Base-by-base conservation (phyloP, 1,140 invertebrate genomes). In the Hesperophylax magnus region DNA sequence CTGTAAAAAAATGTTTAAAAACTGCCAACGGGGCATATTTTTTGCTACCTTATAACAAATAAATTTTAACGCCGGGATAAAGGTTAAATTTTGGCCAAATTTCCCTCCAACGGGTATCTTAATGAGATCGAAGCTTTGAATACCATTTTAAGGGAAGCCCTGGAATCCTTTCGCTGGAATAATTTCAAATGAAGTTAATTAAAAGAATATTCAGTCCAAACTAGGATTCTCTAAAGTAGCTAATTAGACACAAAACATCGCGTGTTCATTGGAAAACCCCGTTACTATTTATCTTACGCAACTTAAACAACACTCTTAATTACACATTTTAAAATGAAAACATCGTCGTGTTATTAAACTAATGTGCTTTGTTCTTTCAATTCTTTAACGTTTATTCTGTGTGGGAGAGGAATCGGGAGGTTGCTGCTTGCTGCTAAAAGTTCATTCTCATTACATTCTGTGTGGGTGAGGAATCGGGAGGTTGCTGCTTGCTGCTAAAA, bases 81-180 rank as follows among this genome's bases (percentile, higher is more conserved):
- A 53, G 67, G 67, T 71, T 71, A 47, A 71, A 71, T 71, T 71
- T 65, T 71, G 53, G 67, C 67, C 39, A 53, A 71, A 71, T 71
- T 71, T 71, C 67, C n/a, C 67, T 39, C 67, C n/a, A 31, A 20
- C 63, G n/a, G n/a, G 67, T 71, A 71, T 71, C 67, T 71, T 71
- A 71, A 71, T 71, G 67, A 71, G 67, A 71, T 71, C 67, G 67
- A 71, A 71, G 67, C 67, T 20, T 53, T 71, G 47, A 71, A 71
- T 53, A 53, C 67, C 67, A 24, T 18, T 71, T 27, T 24, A 52
- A 39, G 31, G 65, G 67, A 71, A 18, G 39, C 67, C 20, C 15
- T 47, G 34, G 39, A 71, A 71, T 71, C 67, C 67, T 71, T 47
- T 71, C 17, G 34, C 39, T n/a, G 31, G 47, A 71, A 71, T 71